Base-by-base conservation (phyloP, 2,888 invertebrate species). In the Cyaniris semiargus region DNA sequence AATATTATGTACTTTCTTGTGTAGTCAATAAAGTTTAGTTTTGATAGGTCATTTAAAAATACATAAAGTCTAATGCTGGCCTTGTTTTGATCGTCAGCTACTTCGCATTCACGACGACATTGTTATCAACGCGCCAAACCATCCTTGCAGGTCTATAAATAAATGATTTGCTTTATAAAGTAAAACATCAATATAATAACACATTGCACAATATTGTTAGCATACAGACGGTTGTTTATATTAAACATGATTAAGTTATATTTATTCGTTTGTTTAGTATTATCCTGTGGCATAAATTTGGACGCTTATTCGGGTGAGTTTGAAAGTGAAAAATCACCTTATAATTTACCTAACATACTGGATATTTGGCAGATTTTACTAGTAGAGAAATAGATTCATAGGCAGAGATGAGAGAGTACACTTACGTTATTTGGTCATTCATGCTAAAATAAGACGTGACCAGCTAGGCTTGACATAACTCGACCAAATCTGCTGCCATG, bases 271-370 rank as follows among this genome's bases (percentile, higher is more conserved):
- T 71, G 71, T n/a, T 38, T 38, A 21, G 18, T 71, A 13, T n/a
- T 38, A 10, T 71, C n/a, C 10, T 71, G 34, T 34, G n/a, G 8
- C 18, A 21, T 10, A 1, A 34, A 71, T 21, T 38, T 71, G n/a
- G 71, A 71, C n/a, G 71, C 71, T 4, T 71, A 38, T 21, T 71
- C 71, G 15, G 71, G 71, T 71, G 21, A 71, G 70, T 38, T 38
- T 70, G 7, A 34, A 38, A 38, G 48, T 48, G 53, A 10, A 10
- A 44, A 44, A 10, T 8, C 38, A 8, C 1, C 2, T 38, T 38
- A 38, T 1, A 38, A 38, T 8, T 38, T 38, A 38, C 1, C 38
- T 38, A 38, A 38, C 10, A 38, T 5, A 38, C 8, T 34, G 1
- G 8, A 38, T 10, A 38, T 38, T 38, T 38, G 2, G 38, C 3